These are phyloP conservation scores for Amorpha juglandis DNA, from an alignment of 2,888 invertebrate species.

Conservation along the genomic window DNA sequence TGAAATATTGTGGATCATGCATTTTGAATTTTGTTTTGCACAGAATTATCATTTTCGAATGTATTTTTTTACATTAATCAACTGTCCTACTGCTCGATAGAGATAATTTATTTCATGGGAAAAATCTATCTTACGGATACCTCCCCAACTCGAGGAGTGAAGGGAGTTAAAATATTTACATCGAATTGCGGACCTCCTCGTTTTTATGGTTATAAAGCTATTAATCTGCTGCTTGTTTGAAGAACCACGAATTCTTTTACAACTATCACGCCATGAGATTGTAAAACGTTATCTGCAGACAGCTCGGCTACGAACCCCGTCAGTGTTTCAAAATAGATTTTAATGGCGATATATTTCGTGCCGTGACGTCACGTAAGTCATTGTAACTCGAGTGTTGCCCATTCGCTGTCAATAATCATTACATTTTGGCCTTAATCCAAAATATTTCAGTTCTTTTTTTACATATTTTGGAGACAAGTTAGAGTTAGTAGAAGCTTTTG, in stretches of 20 bases:
- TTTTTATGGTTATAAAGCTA: too few species aligned
- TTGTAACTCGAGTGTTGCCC: neutral
- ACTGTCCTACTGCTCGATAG: too few species aligned
- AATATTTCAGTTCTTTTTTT: neutral
- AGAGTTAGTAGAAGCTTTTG: too few species aligned
- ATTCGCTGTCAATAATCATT: slow-evolving; percentile 6
- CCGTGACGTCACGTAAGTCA: slow-evolving; percentile 15
- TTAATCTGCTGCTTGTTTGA: neutral
- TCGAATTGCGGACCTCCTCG: too few species aligned
- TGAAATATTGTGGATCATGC: too few species aligned
- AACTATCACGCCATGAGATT: neutral
- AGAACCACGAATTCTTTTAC: neutral
- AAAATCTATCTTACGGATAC: too few species aligned
- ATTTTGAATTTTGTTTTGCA: too few species aligned
- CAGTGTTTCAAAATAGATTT: slow-evolving; percentile 4
- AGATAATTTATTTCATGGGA: too few species aligned
- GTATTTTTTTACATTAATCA: too few species aligned
- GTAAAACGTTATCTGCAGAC: neutral
- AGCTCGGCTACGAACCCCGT: slow-evolving; percentile 13
- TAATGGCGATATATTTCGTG: neutral
- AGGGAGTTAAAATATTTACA: too few species aligned
- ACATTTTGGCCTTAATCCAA: slow-evolving; percentile 9
- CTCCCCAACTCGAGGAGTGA: too few species aligned
- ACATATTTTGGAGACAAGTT: neutral
- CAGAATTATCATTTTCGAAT: too few species aligned